A percentile compares a stretch with the other conserved stretches of the same genome.
phyloP scores from a whole-genome alignment of 1,140 invertebrate genomes.

The Lepidotrigona ventralis region DNA sequence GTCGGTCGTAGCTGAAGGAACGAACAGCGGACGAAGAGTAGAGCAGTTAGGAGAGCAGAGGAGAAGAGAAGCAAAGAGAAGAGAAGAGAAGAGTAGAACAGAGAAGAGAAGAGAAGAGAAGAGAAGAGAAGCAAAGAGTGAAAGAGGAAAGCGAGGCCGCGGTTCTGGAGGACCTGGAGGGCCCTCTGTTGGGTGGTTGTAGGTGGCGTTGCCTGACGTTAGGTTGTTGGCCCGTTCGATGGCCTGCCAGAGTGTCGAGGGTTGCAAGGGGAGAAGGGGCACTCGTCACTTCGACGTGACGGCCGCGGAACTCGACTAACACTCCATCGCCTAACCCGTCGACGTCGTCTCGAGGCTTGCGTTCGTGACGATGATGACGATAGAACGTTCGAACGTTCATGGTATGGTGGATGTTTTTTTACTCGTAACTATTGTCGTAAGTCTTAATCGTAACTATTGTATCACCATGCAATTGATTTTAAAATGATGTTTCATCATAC shows the following conservation, averaged over 20 bases:
- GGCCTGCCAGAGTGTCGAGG: slow-evolving; percentile 25
- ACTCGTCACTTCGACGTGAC: slow-evolving; percentile 76
- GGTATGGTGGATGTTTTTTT: slow-evolving; percentile 30
- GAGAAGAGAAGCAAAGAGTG: slow-evolving; percentile 57
- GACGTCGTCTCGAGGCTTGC: slow-evolving; percentile 49
- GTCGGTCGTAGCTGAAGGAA: slow-evolving; percentile 76
- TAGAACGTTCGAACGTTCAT: slow-evolving; percentile 1
- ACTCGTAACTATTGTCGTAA: too few species aligned
- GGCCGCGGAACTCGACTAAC: slow-evolving; percentile 72
- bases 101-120: slow-evolving; percentile 34
- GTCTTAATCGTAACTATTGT: too few species aligned
- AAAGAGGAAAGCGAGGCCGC: slow-evolving; percentile 47
- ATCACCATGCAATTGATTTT: too few species aligned
- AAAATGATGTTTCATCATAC: too few species aligned
- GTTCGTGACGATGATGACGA: slow-evolving; percentile 1
- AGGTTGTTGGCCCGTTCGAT: slow-evolving; percentile 56
- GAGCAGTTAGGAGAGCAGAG: slow-evolving; percentile 16
- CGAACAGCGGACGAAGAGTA: slow-evolving; percentile 52
- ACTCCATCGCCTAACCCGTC: slow-evolving; percentile 64
- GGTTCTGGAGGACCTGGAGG: slow-evolving; percentile 60
- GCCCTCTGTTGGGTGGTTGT: slow-evolving; percentile 55
- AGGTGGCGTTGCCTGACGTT: slow-evolving; percentile 55
- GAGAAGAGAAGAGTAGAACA: slow-evolving; percentile 12
- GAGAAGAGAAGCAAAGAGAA: slow-evolving; percentile 35
- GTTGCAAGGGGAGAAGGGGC: slow-evolving; percentile 43